These are phyloP conservation scores for Anseranas semipalmata DNA, from an alignment of 2,113 vertebrate species.

Conservation along the genomic window DNA sequence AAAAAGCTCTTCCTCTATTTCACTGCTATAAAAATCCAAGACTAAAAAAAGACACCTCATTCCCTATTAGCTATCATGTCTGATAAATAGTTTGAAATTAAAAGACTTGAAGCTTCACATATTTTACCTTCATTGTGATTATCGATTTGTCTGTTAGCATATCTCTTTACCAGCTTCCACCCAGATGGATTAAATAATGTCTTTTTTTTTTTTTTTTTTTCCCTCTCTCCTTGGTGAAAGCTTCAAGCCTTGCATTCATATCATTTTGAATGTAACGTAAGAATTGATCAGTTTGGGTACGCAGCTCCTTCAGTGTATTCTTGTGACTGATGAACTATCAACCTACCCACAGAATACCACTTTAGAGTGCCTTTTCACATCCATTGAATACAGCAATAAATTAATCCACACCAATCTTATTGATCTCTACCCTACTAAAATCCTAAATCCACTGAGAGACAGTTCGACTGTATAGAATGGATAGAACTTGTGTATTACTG, in stretches of 20 bases:
- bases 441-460: background rate
- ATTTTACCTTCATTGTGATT: background rate
- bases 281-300: background rate
- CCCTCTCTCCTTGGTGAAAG: background rate
- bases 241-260: background rate
- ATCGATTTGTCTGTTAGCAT: background rate
- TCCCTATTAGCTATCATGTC: fast-evolving
- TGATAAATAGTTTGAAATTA: background rate
- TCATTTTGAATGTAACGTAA: background rate
- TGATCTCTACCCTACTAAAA: background rate
- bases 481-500: background rate
- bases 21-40: background rate
- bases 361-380: background rate
- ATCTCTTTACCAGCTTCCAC: background rate
- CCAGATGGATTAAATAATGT: background rate
- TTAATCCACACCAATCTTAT: background rate
- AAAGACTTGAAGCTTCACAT: background rate
- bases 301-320: background rate
- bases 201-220: no score
- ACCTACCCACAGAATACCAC: background rate
- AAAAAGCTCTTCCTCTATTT: background rate
- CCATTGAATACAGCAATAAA: background rate
- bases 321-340: background rate
- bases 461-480: background rate
- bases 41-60: background rate